Base-by-base conservation (phyloP, 2,888 invertebrate species). In the Exephanes ischioxanthus region DNA sequence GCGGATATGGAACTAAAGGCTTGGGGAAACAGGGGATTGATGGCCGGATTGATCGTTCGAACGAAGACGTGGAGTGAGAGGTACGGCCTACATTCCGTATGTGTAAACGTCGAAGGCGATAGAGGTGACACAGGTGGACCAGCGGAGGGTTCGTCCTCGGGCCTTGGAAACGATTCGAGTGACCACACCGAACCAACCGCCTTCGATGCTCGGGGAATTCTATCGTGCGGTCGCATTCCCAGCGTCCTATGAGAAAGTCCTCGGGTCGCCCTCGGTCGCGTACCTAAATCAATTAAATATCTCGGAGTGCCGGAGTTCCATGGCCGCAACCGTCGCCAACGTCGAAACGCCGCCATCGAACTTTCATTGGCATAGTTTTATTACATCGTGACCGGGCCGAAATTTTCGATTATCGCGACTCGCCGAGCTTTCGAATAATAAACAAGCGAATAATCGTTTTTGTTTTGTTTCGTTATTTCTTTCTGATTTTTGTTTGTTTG, bases 231-330 rank as follows among this genome's bases (percentile, higher is more conserved):
- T 90, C 88, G 88, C 89, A 91, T 92, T 91, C 91, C 87, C 86
- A 80, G 86, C 85, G 88, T 87, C 89, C 88, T 88, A 87, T 86
- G 88, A 68, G 89, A 88, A 90, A 90, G 89, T 89, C 87, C 88
- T 80, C 83, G 85, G 76, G 85, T 83, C 85, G 26, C 73, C 66
- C 81, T 70, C 67, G 81, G 71, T 77, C 79, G 85, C 75, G 86
- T 89, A 88, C 91, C 89, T 89, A 89, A 90, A 92, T 92, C 92
- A 92, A 92, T 92, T 92, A 91, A 92, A 92, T 91, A 91, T 92
- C 90, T 90, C 86, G 81, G 82, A 78, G 85, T 85, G 80, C 83
- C 78, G 81, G 84, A 85, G 87, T 86, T 72, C 81, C 87, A 76
- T 71, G 61, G 33, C n/a, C 30, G 22, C 22, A 37, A 53, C 70